These are phyloP conservation scores for Leptinotarsa undecemlineata DNA, from an alignment of 1,140 invertebrate species.

Conservation along the genomic window DNA sequence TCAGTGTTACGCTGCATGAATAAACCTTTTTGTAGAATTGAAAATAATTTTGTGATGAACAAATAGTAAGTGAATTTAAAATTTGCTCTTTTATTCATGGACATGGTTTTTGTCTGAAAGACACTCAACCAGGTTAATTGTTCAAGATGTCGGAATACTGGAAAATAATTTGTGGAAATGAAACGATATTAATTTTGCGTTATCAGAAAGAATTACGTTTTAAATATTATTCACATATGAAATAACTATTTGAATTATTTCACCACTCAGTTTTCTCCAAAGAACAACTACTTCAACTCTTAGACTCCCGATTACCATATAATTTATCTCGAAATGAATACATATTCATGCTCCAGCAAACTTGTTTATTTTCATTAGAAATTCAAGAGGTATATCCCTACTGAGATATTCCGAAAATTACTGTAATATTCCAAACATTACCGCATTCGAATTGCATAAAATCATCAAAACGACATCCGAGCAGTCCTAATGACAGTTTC, in stretches of 20 bases:
- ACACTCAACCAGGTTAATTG: too few relatives aligned
- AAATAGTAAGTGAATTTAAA: too few relatives aligned
- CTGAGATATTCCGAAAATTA: background rate
- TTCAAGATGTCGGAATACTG: too few relatives aligned
- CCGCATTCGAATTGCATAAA: constrained; percentile 11
- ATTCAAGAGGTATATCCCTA: background rate
- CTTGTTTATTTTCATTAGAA: constrained; percentile 1
- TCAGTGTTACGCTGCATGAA: too few relatives aligned
- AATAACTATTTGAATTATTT: background rate
- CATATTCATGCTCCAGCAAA: background rate
- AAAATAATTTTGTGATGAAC: too few relatives aligned
- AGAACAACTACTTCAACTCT: background rate
- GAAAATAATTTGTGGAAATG: too few relatives aligned
- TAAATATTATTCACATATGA: too few relatives aligned
- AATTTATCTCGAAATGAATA: background rate
- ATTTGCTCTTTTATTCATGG: too few relatives aligned
- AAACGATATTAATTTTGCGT: too few relatives aligned
- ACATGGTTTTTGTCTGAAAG: too few relatives aligned
- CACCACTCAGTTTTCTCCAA: background rate
- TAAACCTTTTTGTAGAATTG: too few relatives aligned
- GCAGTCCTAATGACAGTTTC: constrained; percentile 13
- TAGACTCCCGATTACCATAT: background rate
- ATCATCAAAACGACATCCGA: constrained; percentile 16
- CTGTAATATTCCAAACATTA: background rate
- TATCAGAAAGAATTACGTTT: too few relatives aligned